Evolutionary conservation across 2,888 invertebrate genomes (phyloP), one percentile per base, ranked within the genome.

Genomic region (Pyralis farinalis): DNA sequence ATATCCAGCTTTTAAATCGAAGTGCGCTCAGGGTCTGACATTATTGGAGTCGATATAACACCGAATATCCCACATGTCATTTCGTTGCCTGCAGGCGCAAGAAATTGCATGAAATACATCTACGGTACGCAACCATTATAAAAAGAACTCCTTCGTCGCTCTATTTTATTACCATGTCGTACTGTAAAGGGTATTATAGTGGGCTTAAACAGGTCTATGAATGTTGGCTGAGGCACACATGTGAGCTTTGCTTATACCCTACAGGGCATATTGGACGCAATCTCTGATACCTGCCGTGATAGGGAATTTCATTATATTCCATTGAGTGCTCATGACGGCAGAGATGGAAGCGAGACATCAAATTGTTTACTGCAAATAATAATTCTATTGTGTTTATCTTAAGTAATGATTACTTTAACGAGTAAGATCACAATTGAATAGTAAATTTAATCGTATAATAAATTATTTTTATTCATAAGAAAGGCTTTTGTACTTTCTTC

Each of bases 71-170:
- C 79, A 58, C 71, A 81, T 75, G 82, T 80, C 77, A 81, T 83
- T 79, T 77, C 64, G 64, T 60, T 72, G 79, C 77, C 80, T 74
- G 63, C 71, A 75, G 75, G 76, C 76, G 65, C 78, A 81, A 84
- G 84, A 79, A 82, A 84, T 83, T 83, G 83, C 84, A 82, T 74
- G 72, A 76, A 79, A 78, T 70, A 74, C 70, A 71, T 69, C 68
- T 71, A 69, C 56, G 63, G 63, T 55, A 70, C 61, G 40, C 49
- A 46, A 37, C 82, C 73, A 75, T 33, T 36, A 16, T 50, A 44
- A 9, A 31, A 5, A 39, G 74, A 70, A 16, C 76, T 55, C 1
- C 50, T 46, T 7, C 43, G 8, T 12, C 30, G 38, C 55, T 46
- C 50, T 41, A 27, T 12, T 28, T 32, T 25, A 30, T 43, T 28